Evolutionary conservation across 2,888 invertebrate species (phyloP), one percentile per base, ranked within the genome.

Genomic region (Eumacrocentrus americanus): DNA sequence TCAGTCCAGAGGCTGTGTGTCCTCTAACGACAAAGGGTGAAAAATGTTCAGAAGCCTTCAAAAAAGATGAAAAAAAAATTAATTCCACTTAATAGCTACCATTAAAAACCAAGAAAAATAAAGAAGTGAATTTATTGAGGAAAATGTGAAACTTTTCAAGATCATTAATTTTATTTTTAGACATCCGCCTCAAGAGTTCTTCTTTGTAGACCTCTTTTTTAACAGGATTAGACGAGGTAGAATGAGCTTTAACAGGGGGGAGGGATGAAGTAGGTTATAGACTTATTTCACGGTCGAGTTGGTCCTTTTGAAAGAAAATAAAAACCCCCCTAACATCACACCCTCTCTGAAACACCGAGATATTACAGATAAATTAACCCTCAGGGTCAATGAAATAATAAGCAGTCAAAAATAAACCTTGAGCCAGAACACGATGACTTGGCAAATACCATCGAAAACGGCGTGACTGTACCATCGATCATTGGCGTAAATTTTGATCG

Each of bases 401-500:
- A n/a, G n/a, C n/a, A n/a, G n/a, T n/a, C n/a, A n/a, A n/a, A n/a
- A n/a, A n/a, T n/a, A n/a, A n/a, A n/a, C n/a, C n/a, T n/a, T n/a
- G n/a, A n/a, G n/a, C n/a, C n/a, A n/a, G n/a, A n/a, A n/a, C n/a
- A n/a, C n/a, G n/a, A n/a, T n/a, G n/a, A n/a, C n/a, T n/a, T n/a
- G n/a, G n/a, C n/a, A n/a, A n/a, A n/a, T n/a, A n/a, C n/a, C n/a
- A n/a, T n/a, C n/a, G n/a, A n/a, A n/a, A n/a, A n/a, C n/a, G n/a
- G n/a, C n/a, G n/a, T n/a, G n/a, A n/a, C n/a, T n/a, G n/a, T n/a
- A n/a, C n/a, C n/a, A n/a, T n/a, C n/a, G n/a, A n/a, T n/a, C n/a
- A n/a, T n/a, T n/a, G n/a, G n/a, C n/a, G n/a, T n/a, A n/a, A 44
- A 35, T 62, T 42, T 62, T 62, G 52, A 60, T 56, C 52, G 42